These are phyloP conservation scores for Oxyura jamaicensis DNA, from an alignment of 2,113 vertebrate genomes.

Conservation along the genomic window DNA sequence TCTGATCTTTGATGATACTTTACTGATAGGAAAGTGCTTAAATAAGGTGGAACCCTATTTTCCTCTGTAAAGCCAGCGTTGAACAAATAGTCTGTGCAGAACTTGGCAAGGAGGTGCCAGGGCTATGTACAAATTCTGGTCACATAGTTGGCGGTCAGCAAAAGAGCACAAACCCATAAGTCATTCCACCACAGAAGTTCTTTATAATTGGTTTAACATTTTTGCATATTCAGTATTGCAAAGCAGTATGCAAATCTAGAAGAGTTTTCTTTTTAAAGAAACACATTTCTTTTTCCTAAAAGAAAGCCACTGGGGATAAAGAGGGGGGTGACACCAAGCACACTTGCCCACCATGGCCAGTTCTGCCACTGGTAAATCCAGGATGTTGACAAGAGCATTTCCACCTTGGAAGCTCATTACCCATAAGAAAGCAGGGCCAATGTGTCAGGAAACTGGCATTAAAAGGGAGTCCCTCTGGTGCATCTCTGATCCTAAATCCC, in stretches of 20 bases:
- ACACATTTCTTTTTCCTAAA: not conserved
- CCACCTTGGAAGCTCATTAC: not conserved
- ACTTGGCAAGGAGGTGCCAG: not conserved
- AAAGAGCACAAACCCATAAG: not conserved
- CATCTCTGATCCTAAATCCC: not conserved
- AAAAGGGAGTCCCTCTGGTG: not conserved
- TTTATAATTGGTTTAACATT: not conserved
- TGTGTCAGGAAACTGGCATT: not conserved
- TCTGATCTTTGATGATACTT: conserved; percentile 22
- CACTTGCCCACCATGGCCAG: no score
- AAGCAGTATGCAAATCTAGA: not conserved
- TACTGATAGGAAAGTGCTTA: conserved; percentile 24
- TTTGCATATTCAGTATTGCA: not conserved
- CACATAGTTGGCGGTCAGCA: not conserved
- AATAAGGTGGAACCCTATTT: not conserved
- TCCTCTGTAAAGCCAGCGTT: not conserved
- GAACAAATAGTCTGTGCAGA: not conserved
- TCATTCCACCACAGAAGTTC: not conserved
- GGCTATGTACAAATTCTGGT: not conserved
- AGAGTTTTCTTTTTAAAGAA: not conserved
- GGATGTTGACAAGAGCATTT: not conserved
- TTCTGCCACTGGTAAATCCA: not conserved
- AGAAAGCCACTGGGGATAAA: not conserved
- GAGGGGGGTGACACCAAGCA: not conserved
- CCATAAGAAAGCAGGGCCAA: not conserved